phyloP scores from a whole-genome alignment of 2,888 invertebrate species.

The Noctua janthina region DNA sequence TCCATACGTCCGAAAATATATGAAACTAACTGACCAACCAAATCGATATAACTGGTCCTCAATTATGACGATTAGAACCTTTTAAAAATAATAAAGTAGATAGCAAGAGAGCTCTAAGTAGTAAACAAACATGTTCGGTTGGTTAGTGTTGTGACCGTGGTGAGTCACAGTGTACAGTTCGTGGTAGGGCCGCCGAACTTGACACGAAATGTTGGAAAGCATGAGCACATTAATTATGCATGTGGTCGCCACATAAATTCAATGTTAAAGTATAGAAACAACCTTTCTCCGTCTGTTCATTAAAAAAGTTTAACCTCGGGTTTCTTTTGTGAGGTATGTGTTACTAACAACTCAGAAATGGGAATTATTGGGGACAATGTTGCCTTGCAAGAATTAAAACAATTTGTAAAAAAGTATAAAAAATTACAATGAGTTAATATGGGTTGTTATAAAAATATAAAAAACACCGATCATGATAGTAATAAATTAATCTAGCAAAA shows the following conservation, averaged over 20 bases:
- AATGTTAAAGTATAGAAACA: constrained; percentile 49
- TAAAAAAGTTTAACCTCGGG: constrained; percentile 44
- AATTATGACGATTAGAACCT: constrained; percentile 32
- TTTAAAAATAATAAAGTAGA: constrained; percentile 19
- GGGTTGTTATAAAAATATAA: not conserved
- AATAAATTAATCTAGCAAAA: not conserved
- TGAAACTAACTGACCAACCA: not conserved
- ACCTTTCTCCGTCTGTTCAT: constrained; percentile 23
- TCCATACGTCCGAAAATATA: not conserved
- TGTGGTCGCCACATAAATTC: constrained; percentile 38
- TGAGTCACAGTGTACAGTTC: constrained; percentile 66
- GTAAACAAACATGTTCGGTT: constrained; percentile 70
- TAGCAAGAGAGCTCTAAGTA: constrained; percentile 57
- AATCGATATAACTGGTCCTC: constrained; percentile 5
- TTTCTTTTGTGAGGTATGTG: constrained; percentile 37
- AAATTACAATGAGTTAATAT: not conserved
- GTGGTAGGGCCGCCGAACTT: constrained; percentile 57
- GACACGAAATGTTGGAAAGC: constrained; percentile 53
- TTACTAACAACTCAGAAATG: not conserved
- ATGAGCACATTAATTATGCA: constrained; percentile 55
- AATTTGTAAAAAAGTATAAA: not conserved
- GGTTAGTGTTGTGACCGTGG: constrained; percentile 55
- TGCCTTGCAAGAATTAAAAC: not conserved
- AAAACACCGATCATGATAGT: not conserved
- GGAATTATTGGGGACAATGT: not conserved